Evolutionary conservation across 2,113 vertebrate genomes (phyloP), one percentile per base, ranked within the genome.

Genomic region (Pao palembangensis): DNA sequence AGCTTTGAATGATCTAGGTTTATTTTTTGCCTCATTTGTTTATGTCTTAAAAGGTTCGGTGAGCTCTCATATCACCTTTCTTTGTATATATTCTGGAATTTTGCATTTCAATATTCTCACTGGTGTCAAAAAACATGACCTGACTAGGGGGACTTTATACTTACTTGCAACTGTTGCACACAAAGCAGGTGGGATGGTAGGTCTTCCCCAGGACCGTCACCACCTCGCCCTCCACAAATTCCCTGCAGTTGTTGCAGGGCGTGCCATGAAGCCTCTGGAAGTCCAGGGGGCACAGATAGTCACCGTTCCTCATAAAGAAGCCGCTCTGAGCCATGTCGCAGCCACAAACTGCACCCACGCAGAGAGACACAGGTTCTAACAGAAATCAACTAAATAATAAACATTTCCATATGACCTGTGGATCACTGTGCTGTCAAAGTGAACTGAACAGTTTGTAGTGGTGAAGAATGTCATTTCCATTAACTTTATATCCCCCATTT

Each of bases 251-350:
- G 83, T 92, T 93, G 0, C 97, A 99, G 62, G 92, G 89, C 8
- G 97, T 98, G 68, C 97, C 95, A 0, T 99, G 95, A 62, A 95
- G 93, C 48, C 94, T 93, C 91, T 96, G 96, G 91, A 97, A 98
- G 90, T 99, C 97, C 8, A 94, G 85, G 1, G 95, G 96, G 88
- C 97, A 99, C 71, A 98, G 93, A 82, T 94, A 95, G 58, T 98
- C 94, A 14, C 94, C 92, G 75, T 91, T 96, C 88, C 92, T 96
- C 76, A 93, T 89, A 90, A 97, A 98, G 90, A 98, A 99, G 19
- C 96, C 96, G 0, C 93, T 94, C 80, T 93, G 93, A 66, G 92
- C 93, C 86, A 99, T 88, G 87, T 96, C 94, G 5, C 96, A 98
- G 80, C 95, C 94, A 0, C 97, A 99, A 68, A 95, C 96, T 99